Evolutionary conservation across 2,797 vertebrate genomes (phyloP).

Genomic region (Microctenopoma stevenorrisi): DNA sequence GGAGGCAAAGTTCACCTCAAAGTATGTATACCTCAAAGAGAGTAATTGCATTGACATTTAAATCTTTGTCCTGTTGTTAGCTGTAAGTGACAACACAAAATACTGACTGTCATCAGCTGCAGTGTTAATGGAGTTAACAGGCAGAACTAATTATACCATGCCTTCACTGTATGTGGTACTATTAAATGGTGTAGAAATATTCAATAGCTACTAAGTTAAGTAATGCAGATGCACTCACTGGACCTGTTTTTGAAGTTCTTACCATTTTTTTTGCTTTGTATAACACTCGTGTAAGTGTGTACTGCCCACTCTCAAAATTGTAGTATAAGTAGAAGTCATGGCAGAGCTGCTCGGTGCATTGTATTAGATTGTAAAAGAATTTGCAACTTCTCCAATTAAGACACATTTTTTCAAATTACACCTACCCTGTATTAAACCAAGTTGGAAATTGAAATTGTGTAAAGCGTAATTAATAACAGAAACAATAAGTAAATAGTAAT

Average conservation of each 20-base stretch:
- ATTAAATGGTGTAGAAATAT: neutral
- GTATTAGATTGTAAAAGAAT: too few species aligned
- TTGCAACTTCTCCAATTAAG: too few species aligned
- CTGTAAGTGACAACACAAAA: slow-evolving; percentile 1
- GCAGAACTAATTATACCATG: neutral
- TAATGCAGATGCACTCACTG: slow-evolving; percentile 20
- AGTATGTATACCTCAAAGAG: neutral
- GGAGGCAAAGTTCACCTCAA: slow-evolving; percentile 17
- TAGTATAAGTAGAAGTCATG: too few species aligned
- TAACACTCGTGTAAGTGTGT: neutral
- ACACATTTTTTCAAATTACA: too few species aligned
- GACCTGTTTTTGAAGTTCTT: neutral
- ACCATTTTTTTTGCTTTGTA: slow-evolving; percentile 5
- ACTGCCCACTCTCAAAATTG: too few species aligned
- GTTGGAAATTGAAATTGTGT: too few species aligned
- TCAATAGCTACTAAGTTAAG: slow-evolving; percentile 16
- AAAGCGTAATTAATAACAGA: too few species aligned
- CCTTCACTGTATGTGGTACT: neutral
- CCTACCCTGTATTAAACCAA: too few species aligned
- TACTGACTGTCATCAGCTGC: neutral
- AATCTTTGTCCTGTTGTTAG: slow-evolving; percentile 15
- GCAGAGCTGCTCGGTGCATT: neutral
- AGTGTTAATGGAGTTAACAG: neutral
- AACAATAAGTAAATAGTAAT: too few species aligned
- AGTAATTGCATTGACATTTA: slow-evolving; percentile 5